Evolutionary conservation across 2,888 invertebrate species (phyloP).

Genomic region (Mimas tiliae): DNA sequence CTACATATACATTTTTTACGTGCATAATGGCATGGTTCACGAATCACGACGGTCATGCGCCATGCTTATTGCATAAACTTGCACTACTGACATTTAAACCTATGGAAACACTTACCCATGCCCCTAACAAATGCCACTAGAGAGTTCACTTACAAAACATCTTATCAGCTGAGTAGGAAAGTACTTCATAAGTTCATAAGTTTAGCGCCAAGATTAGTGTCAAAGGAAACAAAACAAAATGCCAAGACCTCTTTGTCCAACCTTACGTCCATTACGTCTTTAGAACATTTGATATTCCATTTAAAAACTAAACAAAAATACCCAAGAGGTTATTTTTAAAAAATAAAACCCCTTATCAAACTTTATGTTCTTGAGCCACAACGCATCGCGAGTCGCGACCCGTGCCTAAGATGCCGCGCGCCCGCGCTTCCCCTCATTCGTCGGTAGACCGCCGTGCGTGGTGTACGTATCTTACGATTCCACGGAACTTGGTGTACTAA

Average conservation of each 20-base stretch:
- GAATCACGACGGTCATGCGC: neutral
- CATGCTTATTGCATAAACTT: neutral
- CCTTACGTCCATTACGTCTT: neutral
- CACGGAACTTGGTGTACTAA: slow-evolving; percentile 58
- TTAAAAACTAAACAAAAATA: neutral
- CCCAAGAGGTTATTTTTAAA: slow-evolving; percentile 1
- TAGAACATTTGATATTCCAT: neutral
- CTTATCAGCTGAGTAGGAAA: neutral
- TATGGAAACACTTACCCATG: neutral
- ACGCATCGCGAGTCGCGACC: slow-evolving; percentile 6
- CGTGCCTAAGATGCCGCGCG: slow-evolving; percentile 20
- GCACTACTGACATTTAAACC: neutral
- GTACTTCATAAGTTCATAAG: neutral
- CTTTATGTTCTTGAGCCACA: slow-evolving; percentile 13
- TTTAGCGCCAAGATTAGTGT: too few relatives aligned
- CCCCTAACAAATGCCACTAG: neutral
- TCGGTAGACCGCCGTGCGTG: slow-evolving; percentile 51
- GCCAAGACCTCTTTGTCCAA: neutral
- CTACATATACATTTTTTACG: neutral
- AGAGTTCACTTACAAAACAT: neutral
- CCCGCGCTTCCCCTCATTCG: slow-evolving; percentile 61
- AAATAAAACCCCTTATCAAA: slow-evolving; percentile 21
- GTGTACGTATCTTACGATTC: slow-evolving; percentile 55
- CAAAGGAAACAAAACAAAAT: neutral
- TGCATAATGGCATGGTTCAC: neutral